A percentile compares a stretch with the other conserved stretches of the same genome.
Evolutionary conservation across 2,113 vertebrate genomes (phyloP).

Genomic region (Propithecus coquereli): DNA sequence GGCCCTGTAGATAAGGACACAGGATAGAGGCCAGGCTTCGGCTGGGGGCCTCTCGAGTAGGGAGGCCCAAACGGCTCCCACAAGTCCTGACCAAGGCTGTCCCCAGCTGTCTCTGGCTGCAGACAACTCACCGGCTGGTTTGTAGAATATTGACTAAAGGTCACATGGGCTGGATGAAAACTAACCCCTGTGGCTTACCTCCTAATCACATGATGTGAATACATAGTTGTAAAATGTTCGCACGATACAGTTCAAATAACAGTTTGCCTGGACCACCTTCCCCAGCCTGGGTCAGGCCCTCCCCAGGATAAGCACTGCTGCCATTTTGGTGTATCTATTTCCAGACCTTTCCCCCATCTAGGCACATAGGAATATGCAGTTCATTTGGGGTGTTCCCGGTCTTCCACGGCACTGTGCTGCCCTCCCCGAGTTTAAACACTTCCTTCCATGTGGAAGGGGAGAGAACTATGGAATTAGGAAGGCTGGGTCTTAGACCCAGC

Average conservation of each 20-base stretch:
- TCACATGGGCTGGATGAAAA: background rate
- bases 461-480: background rate
- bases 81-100: background rate
- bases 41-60: background rate
- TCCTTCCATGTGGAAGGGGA: background rate
- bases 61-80: too few species aligned
- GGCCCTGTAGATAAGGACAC: background rate
- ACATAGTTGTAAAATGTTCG: background rate
- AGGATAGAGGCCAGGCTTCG: background rate
- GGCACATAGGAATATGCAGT: background rate
- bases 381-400: background rate
- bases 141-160: background rate
- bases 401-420: background rate
- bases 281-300: background rate
- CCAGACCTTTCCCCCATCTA: too few species aligned
- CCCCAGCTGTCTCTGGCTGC: background rate
- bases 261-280: background rate
- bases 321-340: background rate
- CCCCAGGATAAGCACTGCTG: background rate
- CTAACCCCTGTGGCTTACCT: too few species aligned
- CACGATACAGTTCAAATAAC: background rate
- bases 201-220: background rate
- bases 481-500: background rate
- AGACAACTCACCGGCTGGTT: background rate
- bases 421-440: background rate